These are phyloP conservation scores for Pachycephus smyrnensis DNA, from an alignment of 2,888 invertebrate genomes.

Conservation along the genomic window DNA sequence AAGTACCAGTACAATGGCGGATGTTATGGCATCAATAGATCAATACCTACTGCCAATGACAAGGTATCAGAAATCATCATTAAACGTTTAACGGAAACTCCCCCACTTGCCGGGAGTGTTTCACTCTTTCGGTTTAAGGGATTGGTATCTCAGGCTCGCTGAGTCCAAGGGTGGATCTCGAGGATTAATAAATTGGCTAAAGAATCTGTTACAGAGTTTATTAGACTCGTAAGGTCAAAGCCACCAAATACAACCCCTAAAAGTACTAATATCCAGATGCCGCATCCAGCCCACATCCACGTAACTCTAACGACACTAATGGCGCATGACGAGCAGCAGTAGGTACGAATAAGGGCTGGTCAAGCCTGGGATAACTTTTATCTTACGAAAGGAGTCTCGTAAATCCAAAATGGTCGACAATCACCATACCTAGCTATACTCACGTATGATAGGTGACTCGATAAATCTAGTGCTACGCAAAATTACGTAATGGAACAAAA, in stretches of 20 bases:
- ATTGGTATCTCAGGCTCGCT: not conserved
- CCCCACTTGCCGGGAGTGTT: not conserved
- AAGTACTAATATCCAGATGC: not conserved
- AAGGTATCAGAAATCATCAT: not conserved
- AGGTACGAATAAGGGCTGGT: not conserved
- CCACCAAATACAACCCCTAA: not conserved
- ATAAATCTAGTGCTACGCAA: not conserved
- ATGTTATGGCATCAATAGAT: not conserved
- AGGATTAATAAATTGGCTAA: not conserved
- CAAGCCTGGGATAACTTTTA: not conserved
- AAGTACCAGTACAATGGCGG: not conserved
- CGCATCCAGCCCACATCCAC: not conserved
- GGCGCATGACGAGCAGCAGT: not conserved
- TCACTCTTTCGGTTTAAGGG: no score
- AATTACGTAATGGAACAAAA: not conserved
- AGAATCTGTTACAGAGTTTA: not conserved
- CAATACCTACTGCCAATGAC: not conserved
- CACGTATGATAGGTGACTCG: not conserved
- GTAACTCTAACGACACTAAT: not conserved
- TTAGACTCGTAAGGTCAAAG: not conserved
- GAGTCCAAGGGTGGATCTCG: not conserved
- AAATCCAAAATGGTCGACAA: not conserved
- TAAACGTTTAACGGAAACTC: not conserved
- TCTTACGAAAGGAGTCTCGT: not conserved
- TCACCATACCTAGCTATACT: not conserved